Conservation (phyloP, 2,888 invertebrate genomes). For the Latheticus oryzae region DNA sequence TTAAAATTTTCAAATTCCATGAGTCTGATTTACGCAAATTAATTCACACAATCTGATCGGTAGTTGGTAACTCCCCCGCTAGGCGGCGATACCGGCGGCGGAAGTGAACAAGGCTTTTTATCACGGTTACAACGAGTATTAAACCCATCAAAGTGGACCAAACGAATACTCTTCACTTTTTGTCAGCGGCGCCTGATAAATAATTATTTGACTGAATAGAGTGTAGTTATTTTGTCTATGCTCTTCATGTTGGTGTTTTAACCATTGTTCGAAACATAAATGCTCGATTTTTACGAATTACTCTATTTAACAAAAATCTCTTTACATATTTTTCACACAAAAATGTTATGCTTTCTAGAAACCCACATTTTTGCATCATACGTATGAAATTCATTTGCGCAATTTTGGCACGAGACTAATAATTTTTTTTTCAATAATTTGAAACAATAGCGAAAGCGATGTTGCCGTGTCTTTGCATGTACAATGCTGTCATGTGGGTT, state of each 20-base stretch:
- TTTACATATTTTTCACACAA: conserved; percentile 50
- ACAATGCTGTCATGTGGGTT: conserved; percentile 2
- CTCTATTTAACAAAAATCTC: conserved; percentile 47
- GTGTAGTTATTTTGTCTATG: conserved; percentile 41
- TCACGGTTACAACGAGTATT: conserved; percentile 58
- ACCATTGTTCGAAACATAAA: conserved; percentile 20
- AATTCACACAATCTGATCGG: conserved; percentile 45
- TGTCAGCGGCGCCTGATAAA: conserved; percentile 1
- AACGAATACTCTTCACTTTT: conserved; percentile 44
- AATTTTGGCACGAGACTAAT: conserved; percentile 8
- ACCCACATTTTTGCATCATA: conserved; percentile 46
- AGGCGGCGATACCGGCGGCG: conserved; percentile 54
- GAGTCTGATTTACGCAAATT: conserved; percentile 29
- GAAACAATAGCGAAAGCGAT: conserved; percentile 7
- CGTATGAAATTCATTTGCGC: too few relatives aligned
- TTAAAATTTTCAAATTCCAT: conserved; percentile 21
- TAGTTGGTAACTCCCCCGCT: conserved; percentile 54
- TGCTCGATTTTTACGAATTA: conserved; percentile 35
- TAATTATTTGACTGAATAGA: conserved; percentile 43
- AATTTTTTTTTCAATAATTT: conserved; percentile 7
- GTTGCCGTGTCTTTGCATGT: too few relatives aligned
- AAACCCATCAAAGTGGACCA: conserved; percentile 53
- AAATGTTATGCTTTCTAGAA: conserved; percentile 54
- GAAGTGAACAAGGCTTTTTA: conserved; percentile 63
- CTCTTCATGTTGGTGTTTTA: conserved; percentile 26